Evolutionary conservation across 92 coral and sea anemone species (phyloP), one percentile per base, ranked within the genome.

Genomic region (Zoanthus solanderi): DNA sequence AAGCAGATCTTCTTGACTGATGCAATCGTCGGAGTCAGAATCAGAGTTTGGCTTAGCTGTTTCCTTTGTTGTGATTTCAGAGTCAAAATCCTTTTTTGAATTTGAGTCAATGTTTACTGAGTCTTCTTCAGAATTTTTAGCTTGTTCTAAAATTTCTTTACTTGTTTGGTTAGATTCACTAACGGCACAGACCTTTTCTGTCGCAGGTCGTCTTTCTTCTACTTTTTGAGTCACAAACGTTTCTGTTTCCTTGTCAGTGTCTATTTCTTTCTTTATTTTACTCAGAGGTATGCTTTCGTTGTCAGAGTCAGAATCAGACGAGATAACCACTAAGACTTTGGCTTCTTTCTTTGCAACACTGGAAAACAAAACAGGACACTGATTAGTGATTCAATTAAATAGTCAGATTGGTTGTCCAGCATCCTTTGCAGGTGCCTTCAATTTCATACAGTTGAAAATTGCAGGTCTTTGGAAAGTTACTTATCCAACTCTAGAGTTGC

Each of bases 1-100:
- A 7, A 97, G 93, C 14, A 97, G 87, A 71, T 97, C 99, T 68
- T 97, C 99, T 66, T 97, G 99, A 0, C 98, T 94, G 28, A 97
- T 81, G 69, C 98, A 95, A 23, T 97, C 99, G 72, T 95, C 99
- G 6, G 95, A 93, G 71, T 95, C 98, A 9, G 94, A 93, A 61
- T 91, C 94, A 6, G 91, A 68, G 16, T 76, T 76, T 23, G 48
- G 37, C 34, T 68, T 66, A 5, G 61, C 29, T 54, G 47, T 37
- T 77, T 30, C 67, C 67, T 18, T 50, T 0, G 66, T 17, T 4
- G 7, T 14, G 28, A 47, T 9, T 29, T 31, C 82, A 12, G 67
- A 28, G 29, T 31, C 14, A 28, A 30, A 6, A 30, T 3, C 18
- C 11, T 42, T 14, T 29, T 29, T 76, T 76, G 80, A 29, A 32